A percentile compares a stretch with the other conserved stretches of the same genome.
These are phyloP conservation scores for Bubo blakistoni DNA, from an alignment of 2,113 vertebrate genomes.

Conservation along the genomic window DNA sequence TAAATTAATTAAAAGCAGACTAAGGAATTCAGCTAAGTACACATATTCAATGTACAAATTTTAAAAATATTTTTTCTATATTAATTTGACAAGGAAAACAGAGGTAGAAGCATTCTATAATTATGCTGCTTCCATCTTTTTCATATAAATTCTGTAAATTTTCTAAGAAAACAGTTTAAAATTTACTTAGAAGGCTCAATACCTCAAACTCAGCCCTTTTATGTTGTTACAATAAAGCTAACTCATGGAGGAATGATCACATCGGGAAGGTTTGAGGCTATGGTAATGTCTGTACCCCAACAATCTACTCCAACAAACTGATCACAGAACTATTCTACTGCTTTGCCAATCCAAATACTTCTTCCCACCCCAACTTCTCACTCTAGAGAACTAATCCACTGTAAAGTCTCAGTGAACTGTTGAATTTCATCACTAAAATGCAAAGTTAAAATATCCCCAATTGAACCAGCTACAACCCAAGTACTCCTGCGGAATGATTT, in stretches of 20 bases:
- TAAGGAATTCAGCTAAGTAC: neutral
- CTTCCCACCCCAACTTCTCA: neutral
- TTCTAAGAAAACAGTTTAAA: neutral
- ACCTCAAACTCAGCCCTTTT: neutral
- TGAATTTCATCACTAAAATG: neutral
- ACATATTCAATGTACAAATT: neutral
- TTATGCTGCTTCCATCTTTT: neutral
- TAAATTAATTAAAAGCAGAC: neutral
- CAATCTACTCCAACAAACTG: neutral
- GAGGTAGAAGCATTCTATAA: neutral
- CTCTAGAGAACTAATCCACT: neutral
- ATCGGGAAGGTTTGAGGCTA: neutral
- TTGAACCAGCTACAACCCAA: neutral
- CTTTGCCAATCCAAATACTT: neutral
- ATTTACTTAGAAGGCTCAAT: neutral
- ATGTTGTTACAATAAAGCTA: neutral
- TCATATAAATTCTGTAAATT: neutral
- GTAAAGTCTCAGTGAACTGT: neutral
- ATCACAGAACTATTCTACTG: neutral
- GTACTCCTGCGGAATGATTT: neutral
- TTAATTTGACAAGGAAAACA: neutral
- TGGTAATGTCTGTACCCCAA: neutral
- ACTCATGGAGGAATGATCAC: neutral
- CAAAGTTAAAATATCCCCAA: neutral
- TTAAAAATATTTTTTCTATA: neutral